A percentile compares a stretch with the other conserved stretches of the same genome.
Evolutionary conservation across 92 coral and sea anemone species (phyloP).

Genomic region (Palythoa grandiflora): DNA sequence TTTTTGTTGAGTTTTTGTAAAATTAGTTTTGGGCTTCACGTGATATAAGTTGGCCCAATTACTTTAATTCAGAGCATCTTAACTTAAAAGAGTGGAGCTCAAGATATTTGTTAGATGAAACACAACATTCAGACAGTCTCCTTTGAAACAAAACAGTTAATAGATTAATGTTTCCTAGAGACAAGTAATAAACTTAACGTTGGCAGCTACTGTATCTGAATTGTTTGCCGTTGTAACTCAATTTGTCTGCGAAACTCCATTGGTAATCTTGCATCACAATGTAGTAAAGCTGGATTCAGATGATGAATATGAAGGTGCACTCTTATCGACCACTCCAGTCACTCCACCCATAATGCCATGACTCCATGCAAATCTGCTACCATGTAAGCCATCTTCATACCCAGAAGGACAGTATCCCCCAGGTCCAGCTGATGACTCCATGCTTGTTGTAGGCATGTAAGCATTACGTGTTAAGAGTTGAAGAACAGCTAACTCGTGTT

Average conservation of each 20-base stretch:
- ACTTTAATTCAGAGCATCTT: conserved; percentile 17
- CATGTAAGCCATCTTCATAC: conserved; percentile 7
- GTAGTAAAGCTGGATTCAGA: conserved; percentile 15
- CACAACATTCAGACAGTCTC: conserved; percentile 11
- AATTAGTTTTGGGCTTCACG: conserved; percentile 42
- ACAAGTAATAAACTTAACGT: not conserved
- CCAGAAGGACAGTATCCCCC: conserved; percentile 16
- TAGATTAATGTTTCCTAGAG: conserved; percentile 2
- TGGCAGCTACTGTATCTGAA: conserved; percentile 17
- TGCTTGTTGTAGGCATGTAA: conserved; percentile 28
- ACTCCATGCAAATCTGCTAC: not conserved
- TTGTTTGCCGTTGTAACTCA: conserved; percentile 41
- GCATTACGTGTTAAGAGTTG: conserved; percentile 39
- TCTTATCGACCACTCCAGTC: not conserved
- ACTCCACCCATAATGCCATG: not conserved
- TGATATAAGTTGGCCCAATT: conserved; percentile 29
- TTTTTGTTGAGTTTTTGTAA: conserved; percentile 43
- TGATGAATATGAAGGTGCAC: conserved; percentile 10
- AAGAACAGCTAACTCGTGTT: conserved; percentile 53
- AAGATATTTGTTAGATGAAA: conserved; percentile 27
- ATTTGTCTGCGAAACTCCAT: conserved; percentile 17
- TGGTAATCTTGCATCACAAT: conserved; percentile 28
- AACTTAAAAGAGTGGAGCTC: conserved; percentile 17
- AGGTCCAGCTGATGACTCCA: conserved; percentile 7
- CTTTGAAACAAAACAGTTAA: conserved; percentile 3